These are phyloP conservation scores for Drosophila ercepeae DNA, from an alignment of 1,140 invertebrate genomes.

Conservation along the genomic window DNA sequence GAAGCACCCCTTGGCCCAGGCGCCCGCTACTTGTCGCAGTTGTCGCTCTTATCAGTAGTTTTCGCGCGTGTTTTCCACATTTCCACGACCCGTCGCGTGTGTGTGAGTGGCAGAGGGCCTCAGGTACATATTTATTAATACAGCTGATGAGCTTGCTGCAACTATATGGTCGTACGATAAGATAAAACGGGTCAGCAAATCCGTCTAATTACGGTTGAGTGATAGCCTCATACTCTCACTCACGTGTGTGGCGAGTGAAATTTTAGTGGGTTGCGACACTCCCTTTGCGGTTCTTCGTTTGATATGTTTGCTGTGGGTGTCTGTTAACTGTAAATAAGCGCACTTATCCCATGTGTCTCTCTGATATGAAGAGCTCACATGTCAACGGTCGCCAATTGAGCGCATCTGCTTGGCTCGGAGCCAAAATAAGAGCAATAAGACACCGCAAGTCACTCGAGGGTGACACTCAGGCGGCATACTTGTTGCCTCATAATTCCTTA, in stretches of 20 bases:
- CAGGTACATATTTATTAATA: constrained; percentile 6
- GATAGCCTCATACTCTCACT: constrained; percentile 19
- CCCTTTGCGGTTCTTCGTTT: constrained; percentile 10
- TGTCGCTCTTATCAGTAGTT: constrained; percentile 37
- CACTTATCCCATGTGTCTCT: neutral
- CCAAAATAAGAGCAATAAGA: constrained; percentile 29
- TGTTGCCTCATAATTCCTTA: constrained; percentile 19
- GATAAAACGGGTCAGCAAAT: constrained; percentile 43
- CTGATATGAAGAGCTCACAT: constrained; percentile 50
- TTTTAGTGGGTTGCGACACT: constrained; percentile 3
- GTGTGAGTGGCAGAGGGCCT: constrained; percentile 7
- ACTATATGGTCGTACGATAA: constrained; percentile 31
- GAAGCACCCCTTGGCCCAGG: constrained; percentile 36
- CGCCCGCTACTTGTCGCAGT: constrained; percentile 13
- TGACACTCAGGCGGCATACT: constrained; percentile 19
- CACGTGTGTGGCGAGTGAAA: constrained; percentile 35
- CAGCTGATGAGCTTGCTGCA: constrained; percentile 22
- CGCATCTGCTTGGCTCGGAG: constrained; percentile 14
- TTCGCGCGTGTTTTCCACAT: constrained; percentile 58
- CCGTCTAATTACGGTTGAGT: constrained; percentile 17
- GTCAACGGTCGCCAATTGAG: constrained; percentile 44
- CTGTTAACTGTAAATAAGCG: constrained; percentile 35
- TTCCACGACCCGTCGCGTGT: constrained; percentile 26
- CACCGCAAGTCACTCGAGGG: neutral
- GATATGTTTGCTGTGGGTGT: constrained; percentile 8